Evolutionary conservation across 2,113 vertebrate species (phyloP).

Genomic region (Corapipo altera): DNA sequence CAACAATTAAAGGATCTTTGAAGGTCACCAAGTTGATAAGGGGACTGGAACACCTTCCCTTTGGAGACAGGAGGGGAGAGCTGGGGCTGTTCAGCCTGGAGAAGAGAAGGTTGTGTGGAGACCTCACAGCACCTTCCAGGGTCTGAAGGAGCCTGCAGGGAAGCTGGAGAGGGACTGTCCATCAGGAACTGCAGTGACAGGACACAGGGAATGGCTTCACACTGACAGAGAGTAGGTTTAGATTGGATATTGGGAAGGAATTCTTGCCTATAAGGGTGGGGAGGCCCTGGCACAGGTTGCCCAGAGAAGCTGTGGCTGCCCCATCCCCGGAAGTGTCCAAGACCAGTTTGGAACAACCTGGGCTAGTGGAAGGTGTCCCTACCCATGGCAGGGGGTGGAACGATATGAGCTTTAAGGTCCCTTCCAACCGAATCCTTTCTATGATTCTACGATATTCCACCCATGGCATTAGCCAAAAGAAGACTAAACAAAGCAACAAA

Average conservation of each 20-base stretch:
- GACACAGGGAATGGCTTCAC: not conserved
- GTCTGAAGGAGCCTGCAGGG: not conserved
- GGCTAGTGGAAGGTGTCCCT: not conserved
- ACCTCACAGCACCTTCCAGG: not conserved
- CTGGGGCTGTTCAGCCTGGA: not conserved
- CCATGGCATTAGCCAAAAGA: not conserved
- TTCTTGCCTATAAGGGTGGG: not conserved
- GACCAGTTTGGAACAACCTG: not conserved
- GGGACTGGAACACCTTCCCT: not conserved
- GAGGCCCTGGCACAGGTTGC: not conserved
- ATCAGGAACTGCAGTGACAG: fast-evolving
- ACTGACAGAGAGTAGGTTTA: not conserved
- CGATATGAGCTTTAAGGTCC: fast-evolving
- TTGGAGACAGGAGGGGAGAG: not conserved
- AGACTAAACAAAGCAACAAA: not conserved
- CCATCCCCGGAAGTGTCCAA: not conserved
- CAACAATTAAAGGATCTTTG: not conserved
- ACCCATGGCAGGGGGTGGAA: not conserved
- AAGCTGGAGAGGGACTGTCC: not conserved
- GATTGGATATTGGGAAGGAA: not conserved
- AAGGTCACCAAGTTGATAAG: not conserved
- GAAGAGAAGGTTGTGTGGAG: not conserved
- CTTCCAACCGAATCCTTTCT: not conserved
- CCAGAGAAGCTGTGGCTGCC: not conserved
- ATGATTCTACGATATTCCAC: not conserved